Conservation (phyloP, 2,113 vertebrate genomes). For the Choloepus hoffmanni region DNA sequence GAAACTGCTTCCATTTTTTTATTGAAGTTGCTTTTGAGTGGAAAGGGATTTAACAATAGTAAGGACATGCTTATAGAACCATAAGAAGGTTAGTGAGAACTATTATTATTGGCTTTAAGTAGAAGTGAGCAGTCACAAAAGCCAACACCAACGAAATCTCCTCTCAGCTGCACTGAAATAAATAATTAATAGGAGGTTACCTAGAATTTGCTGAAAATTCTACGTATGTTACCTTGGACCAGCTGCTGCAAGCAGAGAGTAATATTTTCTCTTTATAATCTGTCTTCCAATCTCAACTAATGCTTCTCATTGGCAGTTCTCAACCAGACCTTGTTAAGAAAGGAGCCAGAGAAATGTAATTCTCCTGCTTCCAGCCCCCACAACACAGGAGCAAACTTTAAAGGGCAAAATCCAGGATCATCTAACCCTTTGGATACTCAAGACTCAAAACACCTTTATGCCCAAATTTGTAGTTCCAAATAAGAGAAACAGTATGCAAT, state of each 20-base stretch:
- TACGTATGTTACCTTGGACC: not conserved
- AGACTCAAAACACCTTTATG: not conserved
- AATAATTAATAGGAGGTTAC: not conserved
- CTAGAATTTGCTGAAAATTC: not conserved
- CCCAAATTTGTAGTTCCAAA: not conserved
- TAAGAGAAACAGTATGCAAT: not conserved
- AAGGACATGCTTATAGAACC: not conserved
- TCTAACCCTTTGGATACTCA: not conserved
- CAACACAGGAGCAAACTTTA: not conserved
- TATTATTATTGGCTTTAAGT: not conserved
- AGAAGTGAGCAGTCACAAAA: no score
- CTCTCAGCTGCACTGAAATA: not conserved
- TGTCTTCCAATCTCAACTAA: not conserved
- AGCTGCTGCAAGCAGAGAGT: not conserved
- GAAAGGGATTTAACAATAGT: not conserved
- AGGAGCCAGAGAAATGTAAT: not conserved
- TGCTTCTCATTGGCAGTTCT: not conserved
- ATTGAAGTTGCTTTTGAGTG: not conserved
- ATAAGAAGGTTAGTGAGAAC: not conserved
- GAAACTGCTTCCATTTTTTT: not conserved
- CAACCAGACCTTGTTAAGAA: not conserved
- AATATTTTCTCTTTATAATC: not conserved
- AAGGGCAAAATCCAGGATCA: not conserved
- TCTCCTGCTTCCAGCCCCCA: not conserved
- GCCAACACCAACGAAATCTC: no score